Evolutionary conservation across 2,113 vertebrate species (phyloP).

Genomic region (Xenotilapia caudafasciata): DNA sequence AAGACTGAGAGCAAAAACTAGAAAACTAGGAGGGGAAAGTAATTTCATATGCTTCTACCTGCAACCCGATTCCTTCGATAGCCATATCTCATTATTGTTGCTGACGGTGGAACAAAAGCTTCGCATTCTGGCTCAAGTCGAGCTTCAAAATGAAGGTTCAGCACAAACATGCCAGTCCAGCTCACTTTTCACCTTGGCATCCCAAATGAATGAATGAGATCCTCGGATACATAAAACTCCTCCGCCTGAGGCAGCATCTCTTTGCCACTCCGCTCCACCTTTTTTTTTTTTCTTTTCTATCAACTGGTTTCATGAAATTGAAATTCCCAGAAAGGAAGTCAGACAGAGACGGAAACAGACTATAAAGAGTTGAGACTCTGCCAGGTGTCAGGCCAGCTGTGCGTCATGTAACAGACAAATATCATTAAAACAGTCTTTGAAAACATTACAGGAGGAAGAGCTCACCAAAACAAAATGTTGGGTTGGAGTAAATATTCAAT

Average conservation of each 20-base stretch:
- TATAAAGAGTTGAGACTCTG: background rate
- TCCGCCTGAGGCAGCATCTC: background rate
- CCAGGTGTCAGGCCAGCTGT: background rate
- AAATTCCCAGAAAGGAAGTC: background rate
- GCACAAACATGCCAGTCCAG: background rate
- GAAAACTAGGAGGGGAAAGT: background rate
- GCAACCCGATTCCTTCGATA: fast-evolving
- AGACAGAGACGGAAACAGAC: background rate
- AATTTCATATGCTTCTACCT: background rate
- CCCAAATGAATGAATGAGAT: background rate
- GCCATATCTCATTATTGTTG: background rate
- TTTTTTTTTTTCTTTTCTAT: background rate
- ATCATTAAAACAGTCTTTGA: background rate
- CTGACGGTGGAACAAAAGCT: background rate
- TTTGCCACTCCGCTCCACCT: background rate
- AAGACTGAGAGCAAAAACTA: background rate
- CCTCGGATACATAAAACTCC: background rate
- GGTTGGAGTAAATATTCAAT: background rate
- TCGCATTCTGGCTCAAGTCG: background rate
- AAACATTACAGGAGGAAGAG: fast-evolving
- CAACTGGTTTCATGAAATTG: background rate
- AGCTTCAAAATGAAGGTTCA: background rate
- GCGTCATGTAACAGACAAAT: background rate
- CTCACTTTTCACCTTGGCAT: background rate
- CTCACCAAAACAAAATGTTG: background rate